Conservation (phyloP, 2,113 vertebrate species). For the Perca fluviatilis region DNA sequence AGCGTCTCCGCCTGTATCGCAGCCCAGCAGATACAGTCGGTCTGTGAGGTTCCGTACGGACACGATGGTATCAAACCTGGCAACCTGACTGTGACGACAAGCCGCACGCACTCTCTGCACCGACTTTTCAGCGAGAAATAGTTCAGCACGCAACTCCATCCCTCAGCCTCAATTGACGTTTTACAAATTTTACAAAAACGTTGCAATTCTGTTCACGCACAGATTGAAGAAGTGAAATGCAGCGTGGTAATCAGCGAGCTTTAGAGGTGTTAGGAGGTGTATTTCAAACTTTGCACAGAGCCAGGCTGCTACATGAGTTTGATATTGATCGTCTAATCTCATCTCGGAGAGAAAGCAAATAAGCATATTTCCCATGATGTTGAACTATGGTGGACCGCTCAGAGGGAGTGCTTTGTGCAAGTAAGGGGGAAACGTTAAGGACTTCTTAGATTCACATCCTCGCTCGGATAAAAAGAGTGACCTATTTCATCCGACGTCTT, state of each 20-base stretch:
- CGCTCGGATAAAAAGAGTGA: background rate
- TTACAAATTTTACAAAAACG: no score
- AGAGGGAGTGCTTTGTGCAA: background rate
- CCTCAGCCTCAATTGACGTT: background rate
- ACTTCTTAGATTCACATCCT: background rate
- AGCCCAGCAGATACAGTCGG: no score
- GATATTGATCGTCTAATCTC: background rate
- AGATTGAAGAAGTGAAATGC: background rate
- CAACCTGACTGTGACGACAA: no score
- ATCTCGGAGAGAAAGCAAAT: constrained; percentile 1
- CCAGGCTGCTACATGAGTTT: background rate
- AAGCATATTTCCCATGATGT: background rate
- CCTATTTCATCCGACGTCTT: background rate
- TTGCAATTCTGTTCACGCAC: background rate
- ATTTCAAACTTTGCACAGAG: background rate
- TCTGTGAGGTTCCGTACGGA: no score
- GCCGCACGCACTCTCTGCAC: no score
- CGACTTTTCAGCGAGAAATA: no score
- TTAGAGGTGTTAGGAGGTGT: constrained; percentile 1
- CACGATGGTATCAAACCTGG: no score
- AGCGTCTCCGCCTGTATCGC: no score
- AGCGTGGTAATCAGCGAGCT: background rate
- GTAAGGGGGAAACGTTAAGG: background rate
- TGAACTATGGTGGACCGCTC: background rate
- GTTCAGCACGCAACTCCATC: no score